Evolutionary conservation across 2,113 vertebrate species (phyloP).

Genomic region (Toxotes chatareus): DNA sequence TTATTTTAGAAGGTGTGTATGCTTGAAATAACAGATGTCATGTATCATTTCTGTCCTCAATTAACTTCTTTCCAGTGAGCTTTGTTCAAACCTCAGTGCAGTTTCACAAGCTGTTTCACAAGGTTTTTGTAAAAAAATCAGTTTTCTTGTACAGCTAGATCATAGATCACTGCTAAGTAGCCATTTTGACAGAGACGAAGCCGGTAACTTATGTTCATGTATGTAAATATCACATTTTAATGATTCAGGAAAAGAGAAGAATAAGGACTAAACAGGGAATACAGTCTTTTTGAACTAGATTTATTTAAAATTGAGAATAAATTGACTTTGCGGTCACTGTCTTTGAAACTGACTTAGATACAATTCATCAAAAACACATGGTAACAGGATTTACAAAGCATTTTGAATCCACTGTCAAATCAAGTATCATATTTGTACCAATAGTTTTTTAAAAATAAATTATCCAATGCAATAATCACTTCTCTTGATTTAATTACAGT

Average conservation of each 20-base stretch:
- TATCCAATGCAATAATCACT: background rate
- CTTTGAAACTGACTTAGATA: constrained; percentile 1
- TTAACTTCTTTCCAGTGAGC: constrained; percentile 8
- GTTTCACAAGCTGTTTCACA: constrained; percentile 30
- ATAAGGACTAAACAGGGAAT: background rate
- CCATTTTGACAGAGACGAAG: background rate
- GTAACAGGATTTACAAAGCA: constrained; percentile 6
- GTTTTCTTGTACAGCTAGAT: background rate
- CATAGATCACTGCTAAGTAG: background rate
- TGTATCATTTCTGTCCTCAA: background rate
- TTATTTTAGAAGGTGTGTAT: background rate
- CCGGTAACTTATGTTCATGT: background rate
- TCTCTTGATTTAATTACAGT: constrained; percentile 29
- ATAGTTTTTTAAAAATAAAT: constrained; percentile 43
- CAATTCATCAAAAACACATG: constrained; percentile 19
- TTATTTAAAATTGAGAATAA: constrained; percentile 43
- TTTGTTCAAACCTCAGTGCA: constrained; percentile 16
- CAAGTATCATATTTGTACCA: constrained; percentile 46
- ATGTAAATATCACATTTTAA: constrained; percentile 15
- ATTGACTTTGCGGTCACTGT: constrained; percentile 1
- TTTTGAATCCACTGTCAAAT: constrained; percentile 36
- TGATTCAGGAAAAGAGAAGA: constrained; percentile 11
- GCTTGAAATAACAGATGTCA: background rate
- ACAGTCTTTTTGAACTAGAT: constrained; percentile 9
- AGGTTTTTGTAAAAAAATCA: constrained; percentile 6